A percentile compares a stretch with the other conserved stretches of the same genome.
Conservation (phyloP, 2,888 invertebrate genomes). For the Philereme vetulata region DNA sequence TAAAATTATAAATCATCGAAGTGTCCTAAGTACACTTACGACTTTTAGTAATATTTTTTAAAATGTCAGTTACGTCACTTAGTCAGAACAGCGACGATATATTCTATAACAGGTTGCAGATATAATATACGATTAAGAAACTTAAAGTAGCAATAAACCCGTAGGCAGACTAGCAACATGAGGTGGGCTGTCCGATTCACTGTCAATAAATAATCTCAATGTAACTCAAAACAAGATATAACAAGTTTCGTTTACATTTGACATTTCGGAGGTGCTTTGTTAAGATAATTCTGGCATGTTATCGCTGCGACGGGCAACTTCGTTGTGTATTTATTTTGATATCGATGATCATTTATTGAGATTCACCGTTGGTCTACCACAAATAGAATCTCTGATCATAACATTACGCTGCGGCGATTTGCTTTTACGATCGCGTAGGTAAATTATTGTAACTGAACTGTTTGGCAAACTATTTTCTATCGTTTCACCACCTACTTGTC, state of each 20-base stretch:
- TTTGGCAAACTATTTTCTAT: too few species aligned
- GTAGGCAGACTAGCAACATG: neutral
- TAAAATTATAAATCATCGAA: too few species aligned
- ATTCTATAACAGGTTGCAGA: conserved; percentile 1
- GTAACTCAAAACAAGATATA: conserved; percentile 22
- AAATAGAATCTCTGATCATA: too few species aligned
- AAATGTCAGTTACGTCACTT: too few species aligned
- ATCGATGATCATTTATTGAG: conserved; percentile 4
- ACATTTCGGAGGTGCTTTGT: conserved; percentile 29
- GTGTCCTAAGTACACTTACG: too few species aligned
- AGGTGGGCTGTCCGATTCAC: conserved; percentile 19
- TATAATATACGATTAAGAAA: neutral
- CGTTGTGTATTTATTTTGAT: conserved; percentile 27
- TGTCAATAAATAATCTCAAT: conserved; percentile 22
- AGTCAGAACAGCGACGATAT: too few species aligned
- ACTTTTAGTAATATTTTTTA: too few species aligned
- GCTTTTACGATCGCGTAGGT: too few species aligned
- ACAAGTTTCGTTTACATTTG: conserved; percentile 30
- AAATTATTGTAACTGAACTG: too few species aligned
- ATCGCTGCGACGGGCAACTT: conserved; percentile 21
- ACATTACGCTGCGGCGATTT: too few species aligned
- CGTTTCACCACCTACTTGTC: too few species aligned
- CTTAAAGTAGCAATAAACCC: conserved; percentile 1
- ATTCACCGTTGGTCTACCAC: too few species aligned
- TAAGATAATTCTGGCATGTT: conserved; percentile 34